phyloP scores from a whole-genome alignment of 2,888 invertebrate genomes.

The Rhamphomyia laevipes region DNA sequence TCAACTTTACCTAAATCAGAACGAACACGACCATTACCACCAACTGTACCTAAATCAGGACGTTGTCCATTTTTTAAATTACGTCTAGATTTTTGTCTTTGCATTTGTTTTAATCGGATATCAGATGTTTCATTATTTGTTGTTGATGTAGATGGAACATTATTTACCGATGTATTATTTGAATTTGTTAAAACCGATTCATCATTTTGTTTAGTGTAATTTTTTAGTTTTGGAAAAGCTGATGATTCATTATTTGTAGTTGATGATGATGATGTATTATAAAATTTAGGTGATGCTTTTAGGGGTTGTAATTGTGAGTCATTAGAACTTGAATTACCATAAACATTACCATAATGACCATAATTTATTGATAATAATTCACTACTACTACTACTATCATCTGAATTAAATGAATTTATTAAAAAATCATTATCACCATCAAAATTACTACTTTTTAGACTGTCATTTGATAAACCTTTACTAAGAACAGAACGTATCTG shows the following conservation, averaged over 20 bases:
- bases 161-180: no score
- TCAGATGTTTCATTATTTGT: slow-evolving; percentile 16
- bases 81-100: slow-evolving; percentile 41
- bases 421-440: slow-evolving; percentile 11
- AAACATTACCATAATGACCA: neutral
- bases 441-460: slow-evolving; percentile 15
- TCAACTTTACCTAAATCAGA: slow-evolving; percentile 26
- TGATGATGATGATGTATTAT: slow-evolving; percentile 17
- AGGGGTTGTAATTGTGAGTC: neutral
- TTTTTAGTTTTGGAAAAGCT: slow-evolving; percentile 23
- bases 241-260: slow-evolving; percentile 31
- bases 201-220: neutral
- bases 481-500: slow-evolving; percentile 31
- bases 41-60: slow-evolving; percentile 47
- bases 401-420: slow-evolving; percentile 16
- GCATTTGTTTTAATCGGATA: slow-evolving; percentile 39
- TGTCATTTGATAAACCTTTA: slow-evolving; percentile 23
- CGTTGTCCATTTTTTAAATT: slow-evolving; percentile 42
- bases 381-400: slow-evolving; percentile 14
- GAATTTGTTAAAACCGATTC: no score
- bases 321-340: slow-evolving; percentile 18
- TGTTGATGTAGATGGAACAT: slow-evolving; percentile 7
- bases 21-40: slow-evolving; percentile 23
- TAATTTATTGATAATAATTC: slow-evolving; percentile 8
- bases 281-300: no score